Base-by-base conservation (phyloP, 2,888 invertebrate genomes). In the Agriotes lineatus region DNA sequence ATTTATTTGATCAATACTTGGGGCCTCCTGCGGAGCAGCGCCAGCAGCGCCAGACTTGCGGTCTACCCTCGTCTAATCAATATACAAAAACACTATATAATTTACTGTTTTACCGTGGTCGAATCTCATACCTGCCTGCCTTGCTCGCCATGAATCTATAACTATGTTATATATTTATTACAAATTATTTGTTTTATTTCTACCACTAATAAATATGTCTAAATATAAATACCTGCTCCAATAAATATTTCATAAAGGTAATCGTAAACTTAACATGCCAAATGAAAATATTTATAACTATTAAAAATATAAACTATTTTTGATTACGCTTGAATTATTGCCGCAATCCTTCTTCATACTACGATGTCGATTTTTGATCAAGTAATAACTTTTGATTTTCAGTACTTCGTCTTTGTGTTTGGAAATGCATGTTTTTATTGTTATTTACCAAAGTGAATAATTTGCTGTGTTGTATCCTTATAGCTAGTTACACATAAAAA, bases 1-100 rank as follows among this genome's bases (percentile, higher is more conserved):
- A 82, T 83, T 82, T 83, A 83, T 83, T 83, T 83, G 83, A 83
- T 83, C 83, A 83, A 83, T 83, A 83, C 82, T 82, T 75, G 78
- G 80, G 79, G 81, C 80, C 81, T 81, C 82, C 82, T 79, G 82
- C 79, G 76, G 82, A 81, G 81, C 80, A 78, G 79, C 80, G 81
- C 81, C 81, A n/a, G n/a, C n/a, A n/a, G n/a, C n/a, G n/a, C n/a
- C n/a, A 81, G 81, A 81, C 82, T 81, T 80, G 81, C 79, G 81
- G 81, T 81, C 82, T 82, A 77, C 81, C 81, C 79, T 79, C 79
- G 77, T 76, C 82, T 82, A 82, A 83, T 82, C 82, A 82, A 83
- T 82, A 83, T 82, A 82, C 82, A 82, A 82, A 82, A 82, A 81
- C 80, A 81, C 81, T 81, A 78, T 80, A 81, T 82, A 81, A 82